Percentiles rank a stretch among this genome's conserved stretches.
Conservation (phyloP, 2,113 vertebrate species). For the Calcarius ornatus region DNA sequence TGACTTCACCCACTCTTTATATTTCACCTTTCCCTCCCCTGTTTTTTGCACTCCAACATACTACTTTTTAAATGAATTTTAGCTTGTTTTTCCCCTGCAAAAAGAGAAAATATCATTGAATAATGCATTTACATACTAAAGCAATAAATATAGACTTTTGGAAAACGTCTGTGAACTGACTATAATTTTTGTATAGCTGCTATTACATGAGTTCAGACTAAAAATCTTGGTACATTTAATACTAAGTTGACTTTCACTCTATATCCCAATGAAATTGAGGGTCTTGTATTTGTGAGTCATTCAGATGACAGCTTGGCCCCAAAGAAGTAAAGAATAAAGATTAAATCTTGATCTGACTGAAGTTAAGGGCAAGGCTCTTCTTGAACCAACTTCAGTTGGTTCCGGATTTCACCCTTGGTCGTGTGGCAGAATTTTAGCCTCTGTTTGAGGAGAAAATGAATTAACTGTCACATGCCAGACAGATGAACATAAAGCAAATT, state of each 20-base stretch:
- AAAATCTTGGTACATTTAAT: not conserved
- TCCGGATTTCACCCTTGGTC: slow-evolving; percentile 3
- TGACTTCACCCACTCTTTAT: not conserved
- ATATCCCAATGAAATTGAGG: not conserved
- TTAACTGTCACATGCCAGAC: slow-evolving; percentile 67
- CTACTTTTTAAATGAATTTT: not conserved
- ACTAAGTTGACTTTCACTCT: not conserved
- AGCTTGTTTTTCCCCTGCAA: not conserved
- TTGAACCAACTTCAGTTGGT: not conserved
- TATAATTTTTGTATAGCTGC: not conserved
- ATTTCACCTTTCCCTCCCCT: not conserved
- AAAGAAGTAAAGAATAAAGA: not conserved
- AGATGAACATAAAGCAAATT: slow-evolving; percentile 66
- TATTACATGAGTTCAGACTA: not conserved
- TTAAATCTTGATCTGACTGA: not conserved
- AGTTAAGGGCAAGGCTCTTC: not conserved
- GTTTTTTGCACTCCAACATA: not conserved
- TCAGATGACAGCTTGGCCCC: not conserved
- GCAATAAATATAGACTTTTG: not conserved
- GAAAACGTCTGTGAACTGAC: not conserved
- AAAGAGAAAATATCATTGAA: not conserved
- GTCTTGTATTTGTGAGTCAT: not conserved
- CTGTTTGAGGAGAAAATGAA: slow-evolving; percentile 67
- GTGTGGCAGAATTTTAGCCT: slow-evolving; percentile 21
- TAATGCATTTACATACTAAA: not conserved